Conservation (phyloP, 2,888 invertebrate species). For the Troilus luridus region DNA sequence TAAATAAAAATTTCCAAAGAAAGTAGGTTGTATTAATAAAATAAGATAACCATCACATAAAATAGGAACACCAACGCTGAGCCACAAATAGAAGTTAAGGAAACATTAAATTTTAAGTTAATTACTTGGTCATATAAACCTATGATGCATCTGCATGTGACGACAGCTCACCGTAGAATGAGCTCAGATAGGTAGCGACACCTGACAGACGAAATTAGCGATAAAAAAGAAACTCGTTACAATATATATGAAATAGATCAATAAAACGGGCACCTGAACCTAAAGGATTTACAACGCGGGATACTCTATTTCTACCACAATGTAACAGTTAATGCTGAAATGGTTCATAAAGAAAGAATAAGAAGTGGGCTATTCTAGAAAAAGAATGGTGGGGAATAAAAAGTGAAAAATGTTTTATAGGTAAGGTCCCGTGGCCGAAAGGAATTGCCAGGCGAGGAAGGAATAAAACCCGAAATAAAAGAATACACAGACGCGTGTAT, state of each 20-base stretch:
- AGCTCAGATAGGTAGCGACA: too few species aligned
- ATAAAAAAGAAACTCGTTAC: not conserved
- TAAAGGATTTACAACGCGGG: not conserved
- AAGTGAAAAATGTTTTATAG: constrained; percentile 6
- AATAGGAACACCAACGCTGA: too few species aligned
- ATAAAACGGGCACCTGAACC: not conserved
- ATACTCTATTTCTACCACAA: not conserved
- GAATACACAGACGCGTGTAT: not conserved
- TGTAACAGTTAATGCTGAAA: not conserved
- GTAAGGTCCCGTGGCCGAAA: not conserved
- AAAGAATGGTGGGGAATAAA: constrained; percentile 6
- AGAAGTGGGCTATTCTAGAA: constrained; percentile 9
- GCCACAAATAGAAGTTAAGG: too few species aligned
- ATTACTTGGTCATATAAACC: too few species aligned
- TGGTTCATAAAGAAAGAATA: not conserved
- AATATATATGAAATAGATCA: not conserved
- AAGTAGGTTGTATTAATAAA: too few species aligned
- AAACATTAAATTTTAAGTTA: too few species aligned
- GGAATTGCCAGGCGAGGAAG: not conserved
- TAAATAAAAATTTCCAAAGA: too few species aligned
- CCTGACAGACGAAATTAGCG: not conserved
- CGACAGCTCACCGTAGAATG: too few species aligned
- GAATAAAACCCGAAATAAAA: not conserved
- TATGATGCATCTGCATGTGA: too few species aligned
- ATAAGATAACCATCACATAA: too few species aligned